A percentile compares a stretch with the other conserved stretches of the same genome.
phyloP scores from a whole-genome alignment of 2,797 vertebrate genomes.

The Cryptoblepharus egeriae region DNA sequence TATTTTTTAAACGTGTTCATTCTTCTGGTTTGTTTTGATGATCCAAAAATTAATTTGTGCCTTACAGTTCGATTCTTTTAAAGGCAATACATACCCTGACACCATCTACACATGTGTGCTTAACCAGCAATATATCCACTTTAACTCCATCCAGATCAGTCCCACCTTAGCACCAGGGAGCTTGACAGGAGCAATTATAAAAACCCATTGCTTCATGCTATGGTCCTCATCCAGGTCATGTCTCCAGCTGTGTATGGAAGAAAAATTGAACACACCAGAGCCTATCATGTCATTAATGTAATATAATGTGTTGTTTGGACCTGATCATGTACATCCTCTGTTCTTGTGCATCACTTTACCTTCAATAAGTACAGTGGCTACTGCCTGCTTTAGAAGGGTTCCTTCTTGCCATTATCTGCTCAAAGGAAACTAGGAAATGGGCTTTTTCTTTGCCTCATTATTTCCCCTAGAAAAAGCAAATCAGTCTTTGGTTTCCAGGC shows the following conservation, averaged over 20 bases:
- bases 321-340: neutral
- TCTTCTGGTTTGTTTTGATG: neutral
- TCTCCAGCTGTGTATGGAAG: too few species aligned
- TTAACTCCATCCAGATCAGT: too few species aligned
- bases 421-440: too few species aligned
- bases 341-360: neutral
- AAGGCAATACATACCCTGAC: neutral
- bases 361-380: neutral
- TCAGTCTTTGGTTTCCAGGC: neutral
- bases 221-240: too few species aligned
- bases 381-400: neutral
- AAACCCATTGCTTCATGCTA: too few species aligned
- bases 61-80: neutral
- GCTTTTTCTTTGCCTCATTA: neutral
- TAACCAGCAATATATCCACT: too few species aligned
- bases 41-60: neutral
- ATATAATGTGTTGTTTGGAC: too few species aligned
- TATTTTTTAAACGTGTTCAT: constrained; percentile 8
- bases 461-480: neutral
- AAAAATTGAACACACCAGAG: too few species aligned
- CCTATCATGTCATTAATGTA: too few species aligned
- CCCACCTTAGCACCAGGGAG: too few species aligned
- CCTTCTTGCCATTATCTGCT: neutral
- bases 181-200: too few species aligned
- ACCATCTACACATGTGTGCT: neutral